A percentile compares a stretch with the other conserved stretches of the same genome.
Conservation (phyloP, 2,888 invertebrate species). For the Hymenopus coronatus region DNA sequence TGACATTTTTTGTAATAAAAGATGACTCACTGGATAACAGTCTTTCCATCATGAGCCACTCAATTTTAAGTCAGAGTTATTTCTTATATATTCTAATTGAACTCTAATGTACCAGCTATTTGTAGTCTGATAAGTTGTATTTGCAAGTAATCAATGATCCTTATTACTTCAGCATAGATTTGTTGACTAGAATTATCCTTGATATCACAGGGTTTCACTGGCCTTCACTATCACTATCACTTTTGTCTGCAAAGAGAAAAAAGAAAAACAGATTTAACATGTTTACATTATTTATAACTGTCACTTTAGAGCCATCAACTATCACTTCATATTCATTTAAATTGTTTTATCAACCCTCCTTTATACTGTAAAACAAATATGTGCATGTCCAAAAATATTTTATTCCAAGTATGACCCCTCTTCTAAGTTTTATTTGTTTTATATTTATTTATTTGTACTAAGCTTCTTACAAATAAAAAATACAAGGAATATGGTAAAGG, state of each 20-base stretch:
- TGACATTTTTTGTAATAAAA: background rate
- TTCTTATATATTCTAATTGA: conserved; percentile 18
- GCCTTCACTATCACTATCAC: conserved; percentile 92
- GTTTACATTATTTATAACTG: background rate
- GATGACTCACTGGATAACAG: conserved; percentile 17
- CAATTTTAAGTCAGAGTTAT: background rate
- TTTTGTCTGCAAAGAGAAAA: conserved; percentile 68
- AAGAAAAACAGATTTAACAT: background rate
- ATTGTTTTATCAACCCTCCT: no score
- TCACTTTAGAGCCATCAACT: no score
- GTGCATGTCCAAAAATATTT: no score
- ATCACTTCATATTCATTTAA: no score
- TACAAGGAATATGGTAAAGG: no score
- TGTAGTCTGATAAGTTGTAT: background rate
- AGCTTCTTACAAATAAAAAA: no score
- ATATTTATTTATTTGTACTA: no score
- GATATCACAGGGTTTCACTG: conserved; percentile 58
- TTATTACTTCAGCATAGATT: conserved; percentile 28
- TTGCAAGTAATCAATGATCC: background rate
- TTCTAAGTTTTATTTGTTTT: no score
- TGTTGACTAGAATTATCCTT: conserved; percentile 29
- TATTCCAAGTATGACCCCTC: no score
- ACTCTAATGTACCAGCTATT: conserved; percentile 29
- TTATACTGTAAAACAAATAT: no score
- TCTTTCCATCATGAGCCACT: background rate